Conservation (phyloP, 2,113 vertebrate species). For the Panthera tigris region DNA sequence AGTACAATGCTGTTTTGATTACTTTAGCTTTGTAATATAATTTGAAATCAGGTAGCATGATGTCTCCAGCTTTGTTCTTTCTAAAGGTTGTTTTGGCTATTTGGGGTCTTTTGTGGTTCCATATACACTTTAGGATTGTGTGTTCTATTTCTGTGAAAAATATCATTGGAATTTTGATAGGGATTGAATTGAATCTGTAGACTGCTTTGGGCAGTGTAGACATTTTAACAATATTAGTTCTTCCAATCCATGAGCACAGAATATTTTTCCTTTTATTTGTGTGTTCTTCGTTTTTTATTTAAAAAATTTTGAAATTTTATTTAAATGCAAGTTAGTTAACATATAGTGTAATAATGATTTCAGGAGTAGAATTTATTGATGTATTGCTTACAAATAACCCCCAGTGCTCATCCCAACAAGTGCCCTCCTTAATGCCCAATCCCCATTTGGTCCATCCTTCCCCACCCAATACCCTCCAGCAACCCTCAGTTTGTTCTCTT, state of each 20-base stretch:
- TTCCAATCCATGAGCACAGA: background rate
- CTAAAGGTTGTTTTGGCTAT: background rate
- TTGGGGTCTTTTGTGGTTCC: background rate
- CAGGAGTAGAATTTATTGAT: too few species aligned
- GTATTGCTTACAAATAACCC: too few species aligned
- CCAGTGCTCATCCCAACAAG: too few species aligned
- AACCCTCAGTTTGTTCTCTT: too few species aligned
- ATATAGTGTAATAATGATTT: too few species aligned
- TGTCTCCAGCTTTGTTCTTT: background rate
- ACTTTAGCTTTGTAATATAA: background rate
- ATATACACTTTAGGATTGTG: background rate
- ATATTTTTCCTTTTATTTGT: background rate
- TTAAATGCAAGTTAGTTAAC: too few species aligned
- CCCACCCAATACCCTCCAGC: too few species aligned
- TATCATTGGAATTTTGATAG: background rate
- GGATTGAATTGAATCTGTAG: background rate
- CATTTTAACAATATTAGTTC: background rate
- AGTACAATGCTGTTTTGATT: background rate
- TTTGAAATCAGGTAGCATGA: background rate
- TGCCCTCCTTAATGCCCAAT: too few species aligned
- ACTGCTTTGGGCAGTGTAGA: background rate
- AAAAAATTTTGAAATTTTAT: too few species aligned
- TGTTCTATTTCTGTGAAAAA: background rate
- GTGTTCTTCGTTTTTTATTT: background rate
- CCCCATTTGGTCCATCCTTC: too few species aligned